phyloP scores from a whole-genome alignment of 2,113 vertebrate species.

The Hippocampus zosterae region DNA sequence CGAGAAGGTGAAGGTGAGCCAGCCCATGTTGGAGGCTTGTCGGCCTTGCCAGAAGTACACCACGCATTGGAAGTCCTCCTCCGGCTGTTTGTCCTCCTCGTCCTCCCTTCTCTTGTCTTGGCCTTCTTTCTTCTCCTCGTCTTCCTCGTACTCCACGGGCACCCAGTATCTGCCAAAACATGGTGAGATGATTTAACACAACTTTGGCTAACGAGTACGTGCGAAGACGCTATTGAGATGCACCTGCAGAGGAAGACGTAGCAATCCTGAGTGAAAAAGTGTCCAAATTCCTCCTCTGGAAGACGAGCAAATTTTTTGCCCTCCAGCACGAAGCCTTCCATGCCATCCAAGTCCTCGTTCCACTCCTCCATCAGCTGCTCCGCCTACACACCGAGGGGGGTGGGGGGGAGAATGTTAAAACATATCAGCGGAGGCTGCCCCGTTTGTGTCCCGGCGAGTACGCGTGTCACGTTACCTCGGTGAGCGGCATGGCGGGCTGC shows the following conservation, averaged over 20 bases:
- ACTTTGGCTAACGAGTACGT: not conserved
- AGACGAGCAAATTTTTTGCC: conserved; percentile 95
- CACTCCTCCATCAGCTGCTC: conserved; percentile 97
- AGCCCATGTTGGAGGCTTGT: conserved; percentile 98
- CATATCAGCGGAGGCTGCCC: not conserved
- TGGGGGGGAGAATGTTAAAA: not conserved
- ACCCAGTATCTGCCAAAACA: conserved; percentile 86
- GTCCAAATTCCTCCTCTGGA: conserved; percentile 95
- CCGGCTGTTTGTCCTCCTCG: conserved; percentile 85
- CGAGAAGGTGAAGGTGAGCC: conserved; percentile 98
- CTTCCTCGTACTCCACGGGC: conserved; percentile 88
- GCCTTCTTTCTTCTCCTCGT: conserved; percentile 63
- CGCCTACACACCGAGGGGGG: conserved; percentile 58
- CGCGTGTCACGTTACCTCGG: conserved; percentile 72
- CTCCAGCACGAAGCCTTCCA: conserved; percentile 97
- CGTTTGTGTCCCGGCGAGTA: no score
- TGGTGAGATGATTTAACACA: not conserved
- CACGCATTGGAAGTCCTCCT: conserved; percentile 97
- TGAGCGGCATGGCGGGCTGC: conserved; percentile 86
- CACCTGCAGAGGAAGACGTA: conserved; percentile 98
- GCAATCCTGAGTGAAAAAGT: conserved; percentile 94
- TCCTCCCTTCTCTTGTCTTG: conserved; percentile 47
- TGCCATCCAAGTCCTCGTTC: conserved; percentile 96
- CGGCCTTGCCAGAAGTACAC: conserved; percentile 99
- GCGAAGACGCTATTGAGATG: not conserved